Conservation (phyloP, 2,888 invertebrate genomes). For the Nemapogon koenigi region DNA sequence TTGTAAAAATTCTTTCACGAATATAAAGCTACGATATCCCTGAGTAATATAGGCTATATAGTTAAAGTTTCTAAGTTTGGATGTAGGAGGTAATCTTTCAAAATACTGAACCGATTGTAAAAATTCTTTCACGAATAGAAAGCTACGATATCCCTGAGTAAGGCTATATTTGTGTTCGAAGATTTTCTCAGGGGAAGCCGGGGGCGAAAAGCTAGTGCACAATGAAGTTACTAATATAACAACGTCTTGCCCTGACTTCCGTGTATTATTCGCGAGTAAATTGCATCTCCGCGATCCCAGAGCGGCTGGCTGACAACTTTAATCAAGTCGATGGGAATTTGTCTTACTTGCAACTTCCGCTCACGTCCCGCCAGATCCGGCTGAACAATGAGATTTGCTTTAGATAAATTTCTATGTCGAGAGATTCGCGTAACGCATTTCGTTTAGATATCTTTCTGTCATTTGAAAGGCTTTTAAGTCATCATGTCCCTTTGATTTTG, state of each 20-base stretch:
- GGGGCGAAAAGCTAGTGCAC: constrained; percentile 2
- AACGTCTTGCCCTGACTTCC: constrained; percentile 12
- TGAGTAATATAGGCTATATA: too few relatives aligned
- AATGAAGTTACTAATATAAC: constrained; percentile 10
- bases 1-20: too few relatives aligned
- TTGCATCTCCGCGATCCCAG: constrained; percentile 27
- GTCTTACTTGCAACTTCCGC: constrained; percentile 48
- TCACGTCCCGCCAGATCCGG: constrained; percentile 41
- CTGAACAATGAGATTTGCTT: constrained; percentile 50
- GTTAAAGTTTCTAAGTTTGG: too few relatives aligned
- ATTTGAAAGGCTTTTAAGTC: too few relatives aligned
- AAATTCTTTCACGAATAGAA: too few relatives aligned
- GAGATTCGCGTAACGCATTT: constrained; percentile 8
- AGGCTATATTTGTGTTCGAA: too few relatives aligned
- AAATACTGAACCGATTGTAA: too few relatives aligned
- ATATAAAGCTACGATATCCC: too few relatives aligned
- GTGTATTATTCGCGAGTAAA: constrained; percentile 26
- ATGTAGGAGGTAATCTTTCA: too few relatives aligned
- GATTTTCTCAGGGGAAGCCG: too few relatives aligned
- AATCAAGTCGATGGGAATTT: constrained; percentile 56
- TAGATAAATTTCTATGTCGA: constrained; percentile 32
- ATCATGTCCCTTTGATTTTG: too few relatives aligned
- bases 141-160: too few relatives aligned
- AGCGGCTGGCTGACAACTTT: constrained; percentile 35
- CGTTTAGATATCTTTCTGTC: constrained; percentile 22